These are phyloP conservation scores for Bubo scandiacus DNA, from an alignment of 2,113 vertebrate genomes.

Conservation along the genomic window DNA sequence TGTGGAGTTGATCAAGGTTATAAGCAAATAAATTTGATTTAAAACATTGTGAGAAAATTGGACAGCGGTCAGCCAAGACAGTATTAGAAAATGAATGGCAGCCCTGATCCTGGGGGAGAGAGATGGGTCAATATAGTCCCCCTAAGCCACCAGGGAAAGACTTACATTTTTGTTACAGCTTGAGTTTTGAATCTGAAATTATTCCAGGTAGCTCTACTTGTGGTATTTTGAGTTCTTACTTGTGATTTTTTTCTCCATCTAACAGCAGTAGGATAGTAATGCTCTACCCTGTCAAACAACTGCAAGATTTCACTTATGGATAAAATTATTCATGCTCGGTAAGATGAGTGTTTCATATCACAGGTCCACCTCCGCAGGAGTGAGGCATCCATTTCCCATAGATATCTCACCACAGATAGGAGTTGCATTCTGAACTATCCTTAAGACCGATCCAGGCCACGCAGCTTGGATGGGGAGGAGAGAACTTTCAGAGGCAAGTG, in stretches of 20 bases:
- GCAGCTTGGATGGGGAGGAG: background rate
- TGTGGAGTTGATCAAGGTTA: background rate
- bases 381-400: background rate
- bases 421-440: background rate
- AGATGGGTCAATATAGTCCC: background rate
- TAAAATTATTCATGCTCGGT: background rate
- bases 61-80: rapidly evolving
- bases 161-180: background rate
- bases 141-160: background rate
- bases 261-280: background rate
- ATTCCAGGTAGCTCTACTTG: background rate
- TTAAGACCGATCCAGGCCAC: background rate
- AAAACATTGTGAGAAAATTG: background rate
- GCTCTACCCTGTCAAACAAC: background rate
- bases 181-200: background rate
- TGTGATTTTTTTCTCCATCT: background rate
- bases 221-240: background rate
- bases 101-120: background rate
- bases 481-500: background rate
- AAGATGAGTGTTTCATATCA: background rate
- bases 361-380: background rate
- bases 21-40: background rate
- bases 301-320: background rate
- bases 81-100: background rate
- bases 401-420: rapidly evolving